Percentiles rank a stretch among this genome's conserved stretches.
These are phyloP conservation scores for Epizoanthus scotinus DNA, from an alignment of 92 coral and sea anemone species.

Conservation along the genomic window DNA sequence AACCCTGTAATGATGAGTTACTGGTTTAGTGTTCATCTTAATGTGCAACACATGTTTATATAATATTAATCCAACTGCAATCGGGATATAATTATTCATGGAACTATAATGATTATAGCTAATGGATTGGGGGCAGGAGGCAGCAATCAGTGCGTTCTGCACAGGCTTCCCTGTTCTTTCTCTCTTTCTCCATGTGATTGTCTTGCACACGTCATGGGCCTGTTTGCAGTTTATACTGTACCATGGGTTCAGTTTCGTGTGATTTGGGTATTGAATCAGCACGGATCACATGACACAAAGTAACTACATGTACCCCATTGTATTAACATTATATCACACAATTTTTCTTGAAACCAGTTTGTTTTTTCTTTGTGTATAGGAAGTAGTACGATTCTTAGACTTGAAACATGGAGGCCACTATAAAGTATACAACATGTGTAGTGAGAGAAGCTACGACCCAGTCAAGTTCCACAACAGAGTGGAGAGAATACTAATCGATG, in stretches of 20 bases:
- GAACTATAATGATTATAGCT: not conserved
- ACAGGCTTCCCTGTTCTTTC: no score
- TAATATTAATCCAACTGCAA: not conserved
- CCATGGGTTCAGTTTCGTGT: no score
- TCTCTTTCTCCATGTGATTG: no score
- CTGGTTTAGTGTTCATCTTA: not conserved
- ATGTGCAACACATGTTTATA: no score
- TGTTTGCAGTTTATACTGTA: not conserved
- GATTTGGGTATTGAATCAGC: not conserved
- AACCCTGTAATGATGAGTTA: not conserved
- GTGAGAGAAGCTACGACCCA: slow-evolving; percentile 96
- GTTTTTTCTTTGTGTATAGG: slow-evolving; percentile 55
- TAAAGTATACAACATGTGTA: slow-evolving; percentile 95
- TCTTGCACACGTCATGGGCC: no score
- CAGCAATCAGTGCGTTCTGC: no score
- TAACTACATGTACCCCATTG: no score
- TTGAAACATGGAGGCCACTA: slow-evolving; percentile 93
- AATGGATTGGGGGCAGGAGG: not conserved
- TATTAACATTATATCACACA: not conserved
- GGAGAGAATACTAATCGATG: slow-evolving; percentile 91
- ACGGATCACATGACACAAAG: no score
- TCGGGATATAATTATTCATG: not conserved
- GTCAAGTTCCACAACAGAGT: slow-evolving; percentile 91
- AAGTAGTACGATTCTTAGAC: slow-evolving; percentile 95
- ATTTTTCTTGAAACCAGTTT: not conserved